phyloP scores from a whole-genome alignment of 37 sponge, comb jelly and placozoan species.

The Mnemiopsis leidyi region DNA sequence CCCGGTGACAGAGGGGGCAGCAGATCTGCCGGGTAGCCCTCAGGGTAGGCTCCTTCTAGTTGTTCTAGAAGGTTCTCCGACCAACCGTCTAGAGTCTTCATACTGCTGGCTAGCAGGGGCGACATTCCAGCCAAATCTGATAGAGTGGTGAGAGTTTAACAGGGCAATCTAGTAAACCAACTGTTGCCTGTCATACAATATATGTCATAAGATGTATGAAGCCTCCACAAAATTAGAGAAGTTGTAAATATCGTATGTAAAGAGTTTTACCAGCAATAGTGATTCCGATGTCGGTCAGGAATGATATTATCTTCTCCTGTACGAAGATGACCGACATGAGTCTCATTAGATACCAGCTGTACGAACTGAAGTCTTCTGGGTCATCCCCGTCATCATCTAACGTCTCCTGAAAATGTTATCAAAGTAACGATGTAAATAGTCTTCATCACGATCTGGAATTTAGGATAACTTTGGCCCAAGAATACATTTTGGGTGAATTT shows the following conservation, averaged over 20 bases:
- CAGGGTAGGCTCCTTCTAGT: neutral
- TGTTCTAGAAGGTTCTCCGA: neutral
- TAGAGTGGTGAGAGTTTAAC: too few species aligned
- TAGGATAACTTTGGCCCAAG: too few species aligned
- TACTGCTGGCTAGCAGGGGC: slow-evolving; percentile 11
- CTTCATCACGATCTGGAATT: too few species aligned
- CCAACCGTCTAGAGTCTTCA: slow-evolving; percentile 21
- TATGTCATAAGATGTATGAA: too few species aligned
- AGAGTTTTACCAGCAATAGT: neutral
- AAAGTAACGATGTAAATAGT: too few species aligned
- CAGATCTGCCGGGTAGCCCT: neutral
- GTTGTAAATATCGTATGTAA: too few species aligned
- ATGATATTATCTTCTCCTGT: neutral
- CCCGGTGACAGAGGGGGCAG: neutral
- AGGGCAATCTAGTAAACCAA: too few species aligned
- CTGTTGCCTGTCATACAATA: too few species aligned
- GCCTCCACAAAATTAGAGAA: too few species aligned
- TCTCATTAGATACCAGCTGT: slow-evolving; percentile 18
- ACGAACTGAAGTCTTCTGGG: neutral
- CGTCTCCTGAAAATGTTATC: neutral
- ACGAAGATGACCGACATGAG: neutral
- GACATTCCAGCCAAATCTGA: slow-evolving; percentile 31
- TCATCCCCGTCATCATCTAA: slow-evolving; percentile 9
- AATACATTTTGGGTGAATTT: too few species aligned
- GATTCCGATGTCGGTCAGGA: neutral